phyloP scores from a whole-genome alignment of 2,797 vertebrate species.

The Helicolenus hilgendorfi region DNA sequence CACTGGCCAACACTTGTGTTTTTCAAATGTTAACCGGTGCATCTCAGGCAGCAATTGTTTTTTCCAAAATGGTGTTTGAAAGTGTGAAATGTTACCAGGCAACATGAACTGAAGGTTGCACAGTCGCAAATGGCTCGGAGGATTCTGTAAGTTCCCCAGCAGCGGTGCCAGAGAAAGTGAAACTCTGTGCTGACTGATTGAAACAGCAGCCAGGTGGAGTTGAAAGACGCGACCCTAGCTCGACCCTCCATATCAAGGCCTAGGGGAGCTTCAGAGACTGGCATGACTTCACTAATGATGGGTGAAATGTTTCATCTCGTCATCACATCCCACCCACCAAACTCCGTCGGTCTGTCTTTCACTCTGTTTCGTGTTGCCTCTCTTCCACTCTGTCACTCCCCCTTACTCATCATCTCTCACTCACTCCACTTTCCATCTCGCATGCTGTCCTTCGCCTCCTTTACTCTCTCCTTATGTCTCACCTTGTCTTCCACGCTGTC shows the following conservation, averaged over 20 bases:
- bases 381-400: not conserved
- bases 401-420: not conserved
- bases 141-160: slow-evolving; percentile 19
- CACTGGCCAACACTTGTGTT: not conserved
- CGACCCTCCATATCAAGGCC: slow-evolving; percentile 46
- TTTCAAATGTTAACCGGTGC: not conserved
- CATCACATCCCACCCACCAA: slow-evolving; percentile 53
- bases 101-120: not conserved
- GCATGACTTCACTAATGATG: slow-evolving; percentile 74
- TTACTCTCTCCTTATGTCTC: slow-evolving; percentile 1
- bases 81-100: not conserved
- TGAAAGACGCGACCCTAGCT: slow-evolving; percentile 53
- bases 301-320: slow-evolving; percentile 73
- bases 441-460: not conserved
- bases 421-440: not conserved
- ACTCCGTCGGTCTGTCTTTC: slow-evolving; percentile 6
- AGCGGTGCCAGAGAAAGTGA: slow-evolving; percentile 18
- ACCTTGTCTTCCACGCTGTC: not conserved
- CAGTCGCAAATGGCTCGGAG: not conserved
- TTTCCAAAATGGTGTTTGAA: not conserved
- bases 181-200: slow-evolving; percentile 38
- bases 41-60: slow-evolving; percentile 10
- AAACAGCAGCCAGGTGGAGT: slow-evolving; percentile 72
- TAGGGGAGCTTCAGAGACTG: slow-evolving; percentile 46
- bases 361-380: not conserved